phyloP scores from a whole-genome alignment of 1,140 invertebrate genomes.

The Octopus bimaculoides region DNA sequence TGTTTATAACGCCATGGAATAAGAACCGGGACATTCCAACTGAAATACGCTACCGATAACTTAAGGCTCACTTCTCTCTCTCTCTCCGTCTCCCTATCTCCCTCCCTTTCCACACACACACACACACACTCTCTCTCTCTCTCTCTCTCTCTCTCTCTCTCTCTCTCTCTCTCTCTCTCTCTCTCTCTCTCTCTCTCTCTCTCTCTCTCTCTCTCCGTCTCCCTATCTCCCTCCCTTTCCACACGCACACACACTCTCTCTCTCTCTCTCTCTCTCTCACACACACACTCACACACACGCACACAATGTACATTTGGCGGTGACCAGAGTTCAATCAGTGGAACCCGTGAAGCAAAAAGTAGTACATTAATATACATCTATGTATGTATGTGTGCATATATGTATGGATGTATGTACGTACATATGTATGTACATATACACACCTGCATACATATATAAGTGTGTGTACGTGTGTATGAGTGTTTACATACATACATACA shows the following conservation, averaged over 20 bases:
- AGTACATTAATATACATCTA: no score
- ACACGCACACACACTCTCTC: background rate
- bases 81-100: background rate
- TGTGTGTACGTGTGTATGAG: no score
- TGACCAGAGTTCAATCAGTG: no score
- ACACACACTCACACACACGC: background rate
- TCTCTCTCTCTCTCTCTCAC: background rate
- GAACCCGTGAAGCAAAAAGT: no score
- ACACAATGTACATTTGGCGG: background rate
- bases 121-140: background rate
- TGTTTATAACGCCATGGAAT: no score
- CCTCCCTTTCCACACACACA: background rate
- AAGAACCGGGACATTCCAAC: no score
- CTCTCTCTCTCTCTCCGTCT: background rate
- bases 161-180: background rate
- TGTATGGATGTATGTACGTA: no score
- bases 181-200: background rate
- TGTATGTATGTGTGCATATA: no score
- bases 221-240: background rate
- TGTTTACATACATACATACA: no score
- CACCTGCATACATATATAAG: no score
- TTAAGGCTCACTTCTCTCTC: background rate
- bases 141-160: background rate
- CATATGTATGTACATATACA: no score
- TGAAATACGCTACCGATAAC: no score